phyloP scores from a whole-genome alignment of 2,113 vertebrate species.

The Sprattus sprattus region DNA sequence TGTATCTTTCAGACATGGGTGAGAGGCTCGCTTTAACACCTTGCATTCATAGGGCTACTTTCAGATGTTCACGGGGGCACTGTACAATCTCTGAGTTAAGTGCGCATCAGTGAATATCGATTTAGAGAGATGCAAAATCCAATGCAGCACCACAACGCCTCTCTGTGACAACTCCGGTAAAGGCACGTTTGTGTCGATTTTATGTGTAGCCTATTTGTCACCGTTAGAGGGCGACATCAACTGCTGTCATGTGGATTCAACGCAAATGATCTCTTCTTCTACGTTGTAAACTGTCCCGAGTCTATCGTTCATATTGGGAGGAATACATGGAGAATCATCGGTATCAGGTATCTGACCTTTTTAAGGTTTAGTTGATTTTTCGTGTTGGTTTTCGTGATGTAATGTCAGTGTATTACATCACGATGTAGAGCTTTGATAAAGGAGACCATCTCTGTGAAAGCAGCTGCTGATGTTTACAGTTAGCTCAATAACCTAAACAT shows the following conservation, averaged over 20 bases:
- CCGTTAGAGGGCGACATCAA: not conserved
- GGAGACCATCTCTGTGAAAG: not conserved
- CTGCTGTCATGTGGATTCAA: not conserved
- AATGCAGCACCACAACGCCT: not conserved
- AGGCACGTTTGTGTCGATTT: not conserved
- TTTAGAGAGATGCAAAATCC: not conserved
- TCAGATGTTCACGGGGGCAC: not conserved
- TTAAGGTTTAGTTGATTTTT: not conserved
- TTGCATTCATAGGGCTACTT: not conserved
- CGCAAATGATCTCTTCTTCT: not conserved
- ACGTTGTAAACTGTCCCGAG: not conserved
- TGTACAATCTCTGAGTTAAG: constrained; percentile 9
- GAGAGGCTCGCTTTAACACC: not conserved
- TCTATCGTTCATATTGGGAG: no score
- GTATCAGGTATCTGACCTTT: not conserved
- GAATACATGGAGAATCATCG: no score
- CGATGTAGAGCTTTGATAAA: not conserved
- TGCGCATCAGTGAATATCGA: constrained; percentile 14
- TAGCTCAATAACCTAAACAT: not conserved
- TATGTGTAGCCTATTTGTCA: not conserved
- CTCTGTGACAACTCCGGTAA: not conserved
- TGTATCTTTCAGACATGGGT: not conserved
- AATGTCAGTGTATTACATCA: not conserved
- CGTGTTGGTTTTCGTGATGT: not conserved
- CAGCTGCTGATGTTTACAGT: constrained; percentile 1